phyloP scores from a whole-genome alignment of 2,113 vertebrate genomes.

The Cettia cetti region DNA sequence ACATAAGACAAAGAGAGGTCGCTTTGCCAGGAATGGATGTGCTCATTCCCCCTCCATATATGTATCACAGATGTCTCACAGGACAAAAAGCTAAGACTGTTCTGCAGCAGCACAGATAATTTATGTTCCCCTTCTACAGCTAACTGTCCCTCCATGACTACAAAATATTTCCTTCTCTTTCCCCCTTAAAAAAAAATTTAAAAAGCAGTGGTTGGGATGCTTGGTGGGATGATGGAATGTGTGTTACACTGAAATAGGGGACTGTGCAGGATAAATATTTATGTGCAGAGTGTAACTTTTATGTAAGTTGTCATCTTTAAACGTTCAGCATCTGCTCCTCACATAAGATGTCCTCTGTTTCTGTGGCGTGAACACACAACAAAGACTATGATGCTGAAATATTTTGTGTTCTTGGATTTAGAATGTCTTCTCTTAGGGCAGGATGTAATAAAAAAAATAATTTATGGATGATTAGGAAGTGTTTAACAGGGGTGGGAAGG shows the following conservation, averaged over 20 bases:
- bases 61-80: slow-evolving; percentile 4
- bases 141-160: neutral
- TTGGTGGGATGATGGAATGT: neutral
- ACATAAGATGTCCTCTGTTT: neutral
- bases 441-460: neutral
- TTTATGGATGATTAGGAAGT: neutral
- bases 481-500: neutral
- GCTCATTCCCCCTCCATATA: neutral
- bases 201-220: neutral
- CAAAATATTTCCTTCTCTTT: slow-evolving; percentile 2
- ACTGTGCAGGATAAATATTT: neutral
- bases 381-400: neutral
- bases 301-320: neutral
- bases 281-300: neutral
- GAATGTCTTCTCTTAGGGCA: neutral
- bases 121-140: neutral
- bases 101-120: neutral
- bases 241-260: neutral
- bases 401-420: neutral
- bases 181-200: neutral
- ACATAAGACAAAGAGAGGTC: neutral
- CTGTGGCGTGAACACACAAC: neutral
- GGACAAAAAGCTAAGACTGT: neutral
- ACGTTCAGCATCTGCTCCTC: neutral
- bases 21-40: neutral